Base-by-base conservation (phyloP, 92 coral and sea anemone species). In the Epizoanthus illoricatus region DNA sequence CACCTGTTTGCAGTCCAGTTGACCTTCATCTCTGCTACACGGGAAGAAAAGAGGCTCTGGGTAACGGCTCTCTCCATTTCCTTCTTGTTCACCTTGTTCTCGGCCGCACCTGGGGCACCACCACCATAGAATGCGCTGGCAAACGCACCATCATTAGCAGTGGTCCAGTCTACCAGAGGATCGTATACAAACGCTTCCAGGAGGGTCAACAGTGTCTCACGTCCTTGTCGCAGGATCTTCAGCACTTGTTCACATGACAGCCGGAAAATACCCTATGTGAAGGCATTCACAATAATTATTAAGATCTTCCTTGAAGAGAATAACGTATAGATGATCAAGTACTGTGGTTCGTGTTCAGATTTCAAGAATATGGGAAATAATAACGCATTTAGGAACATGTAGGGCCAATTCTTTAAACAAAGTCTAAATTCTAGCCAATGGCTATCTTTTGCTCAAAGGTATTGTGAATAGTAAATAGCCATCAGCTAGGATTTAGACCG, bases 41-140 rank as follows among this genome's bases (percentile, higher is more conserved):
- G 85, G 67, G 99, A 96, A 8, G 99, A 96, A 83, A 96, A 96
- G 87, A 96, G 80, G 79, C 99, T 91, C 75, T 96, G 99, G 56
- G 99, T 96, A 18, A 96, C 97, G 17, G 91, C 95, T 75, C 99
- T 90, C 68, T 96, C 99, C 98, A 96, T 96, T 81, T 93, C 98
- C 58, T 91, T 96, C 92, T 96, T 96, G 92, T 92, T 93, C 61
- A 87, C 90, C 73, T 91, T 96, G 85, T 87, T 92, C 81, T 96
- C 98, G 10, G 91, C 89, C 39, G 88, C 91, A 69, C 90, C 94
- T 5, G 93, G 87, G 9, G 94, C 94, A 4, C 98, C 98, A 10
- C 99, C 99, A 12, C 99, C 99, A 86, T 96, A 96, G 86, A 96
- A 96, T 3, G 99, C 98, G 74, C 94, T 92, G 57, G 99, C 99